Conservation (phyloP, 2,888 invertebrate species). For the Buathra laborator region DNA sequence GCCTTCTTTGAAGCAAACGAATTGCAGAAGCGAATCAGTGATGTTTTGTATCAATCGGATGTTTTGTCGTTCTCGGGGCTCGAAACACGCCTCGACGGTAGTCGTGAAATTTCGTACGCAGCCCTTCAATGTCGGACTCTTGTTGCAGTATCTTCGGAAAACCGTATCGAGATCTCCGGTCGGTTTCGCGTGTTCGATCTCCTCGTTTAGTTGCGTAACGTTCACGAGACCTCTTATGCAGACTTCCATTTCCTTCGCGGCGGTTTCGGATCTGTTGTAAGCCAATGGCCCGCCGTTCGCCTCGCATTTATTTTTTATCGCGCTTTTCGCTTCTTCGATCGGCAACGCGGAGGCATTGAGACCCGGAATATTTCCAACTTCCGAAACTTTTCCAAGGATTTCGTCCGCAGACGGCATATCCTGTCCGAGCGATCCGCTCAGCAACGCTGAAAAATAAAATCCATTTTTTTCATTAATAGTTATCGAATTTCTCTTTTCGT, state of each 20-base stretch:
- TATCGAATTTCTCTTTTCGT: background rate
- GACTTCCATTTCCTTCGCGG: constrained; percentile 83
- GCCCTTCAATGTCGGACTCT: constrained; percentile 87
- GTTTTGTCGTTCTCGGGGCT: constrained; percentile 87
- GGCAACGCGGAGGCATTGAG: constrained; percentile 78
- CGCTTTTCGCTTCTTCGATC: constrained; percentile 86
- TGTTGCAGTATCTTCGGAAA: constrained; percentile 91
- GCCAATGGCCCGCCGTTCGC: constrained; percentile 88
- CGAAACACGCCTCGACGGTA: constrained; percentile 88
- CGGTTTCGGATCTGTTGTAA: constrained; percentile 86
- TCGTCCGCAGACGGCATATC: constrained; percentile 69
- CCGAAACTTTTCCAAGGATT: constrained; percentile 67
- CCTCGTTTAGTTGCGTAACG: constrained; percentile 87
- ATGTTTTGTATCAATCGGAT: constrained; percentile 89
- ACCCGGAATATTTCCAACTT: constrained; percentile 70
- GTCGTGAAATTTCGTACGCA: constrained; percentile 88
- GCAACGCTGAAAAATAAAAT: constrained; percentile 57
- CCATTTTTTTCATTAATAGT: background rate
- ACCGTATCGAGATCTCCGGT: constrained; percentile 90
- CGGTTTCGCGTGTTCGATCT: constrained; percentile 90
- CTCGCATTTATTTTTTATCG: constrained; percentile 89
- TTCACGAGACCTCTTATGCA: constrained; percentile 89
- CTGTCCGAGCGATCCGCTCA: constrained; percentile 49
- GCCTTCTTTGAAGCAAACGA: constrained; percentile 93
- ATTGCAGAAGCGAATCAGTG: constrained; percentile 90